A percentile compares a stretch with the other conserved stretches of the same genome.
These are phyloP conservation scores for Anoplius nigerrimus DNA, from an alignment of 2,888 invertebrate genomes.

Conservation along the genomic window DNA sequence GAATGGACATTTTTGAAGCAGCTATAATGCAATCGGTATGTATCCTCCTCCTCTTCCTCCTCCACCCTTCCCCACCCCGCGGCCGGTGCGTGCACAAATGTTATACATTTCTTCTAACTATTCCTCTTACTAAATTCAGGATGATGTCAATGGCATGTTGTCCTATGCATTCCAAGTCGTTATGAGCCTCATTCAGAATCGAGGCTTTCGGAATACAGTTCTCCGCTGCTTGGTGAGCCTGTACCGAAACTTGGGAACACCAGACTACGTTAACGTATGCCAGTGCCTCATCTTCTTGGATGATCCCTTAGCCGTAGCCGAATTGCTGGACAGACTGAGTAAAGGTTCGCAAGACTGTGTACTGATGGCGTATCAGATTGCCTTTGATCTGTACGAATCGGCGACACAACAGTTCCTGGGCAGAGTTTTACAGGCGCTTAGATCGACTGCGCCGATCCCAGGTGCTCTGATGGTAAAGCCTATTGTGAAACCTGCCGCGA, in stretches of 20 bases:
- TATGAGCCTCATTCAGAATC: conserved; percentile 96
- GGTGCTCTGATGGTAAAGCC: conserved; percentile 85
- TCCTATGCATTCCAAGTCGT: conserved; percentile 97
- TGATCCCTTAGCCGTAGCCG: conserved; percentile 94
- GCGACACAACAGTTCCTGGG: conserved; percentile 98
- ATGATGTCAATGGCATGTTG: conserved; percentile 93
- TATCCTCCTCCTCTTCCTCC: background rate
- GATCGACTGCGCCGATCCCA: conserved; percentile 89
- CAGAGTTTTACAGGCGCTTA: conserved; percentile 88
- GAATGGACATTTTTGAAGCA: conserved; percentile 97
- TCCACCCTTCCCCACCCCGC: too few relatives aligned
- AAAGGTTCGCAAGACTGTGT: conserved; percentile 86
- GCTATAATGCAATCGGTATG: conserved; percentile 89
- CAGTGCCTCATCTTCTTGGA: conserved; percentile 98
- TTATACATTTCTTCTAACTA: conserved; percentile 56
- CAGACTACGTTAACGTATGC: conserved; percentile 99
- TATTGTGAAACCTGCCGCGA: conserved; percentile 77
- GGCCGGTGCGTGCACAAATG: too few relatives aligned
- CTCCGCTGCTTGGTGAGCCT: conserved; percentile 91
- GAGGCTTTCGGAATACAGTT: conserved; percentile 93
- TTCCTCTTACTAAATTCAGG: conserved; percentile 71
- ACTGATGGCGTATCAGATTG: conserved; percentile 98
- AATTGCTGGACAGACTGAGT: conserved; percentile 92
- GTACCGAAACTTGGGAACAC: conserved; percentile 91
- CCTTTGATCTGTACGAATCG: conserved; percentile 98